These are phyloP conservation scores for Salticus scenicus DNA, from an alignment of 2,888 invertebrate genomes.

Conservation along the genomic window DNA sequence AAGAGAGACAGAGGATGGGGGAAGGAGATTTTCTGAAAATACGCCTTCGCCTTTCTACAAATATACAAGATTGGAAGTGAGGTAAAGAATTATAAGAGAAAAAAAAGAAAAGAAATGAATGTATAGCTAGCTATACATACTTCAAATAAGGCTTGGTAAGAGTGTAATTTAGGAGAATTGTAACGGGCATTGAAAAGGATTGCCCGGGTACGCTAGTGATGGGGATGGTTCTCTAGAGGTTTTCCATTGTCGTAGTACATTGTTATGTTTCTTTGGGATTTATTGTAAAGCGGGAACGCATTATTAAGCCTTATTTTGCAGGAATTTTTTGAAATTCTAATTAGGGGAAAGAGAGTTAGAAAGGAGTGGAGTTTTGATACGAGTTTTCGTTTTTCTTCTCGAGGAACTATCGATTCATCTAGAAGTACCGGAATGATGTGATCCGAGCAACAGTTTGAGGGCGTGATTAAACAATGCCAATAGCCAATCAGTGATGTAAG, in stretches of 20 bases:
- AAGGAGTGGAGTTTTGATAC: neutral
- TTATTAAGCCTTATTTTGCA: neutral
- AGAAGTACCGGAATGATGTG: neutral
- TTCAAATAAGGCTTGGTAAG: constrained; percentile 40
- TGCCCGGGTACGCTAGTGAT: neutral
- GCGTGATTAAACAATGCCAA: too few species aligned
- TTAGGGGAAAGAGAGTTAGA: neutral
- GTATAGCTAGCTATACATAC: neutral
- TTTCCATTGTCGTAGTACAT: constrained; percentile 53
- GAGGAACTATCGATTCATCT: neutral
- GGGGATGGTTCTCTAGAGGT: constrained; percentile 27
- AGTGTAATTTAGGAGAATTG: constrained; percentile 49
- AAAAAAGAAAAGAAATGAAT: constrained; percentile 16
- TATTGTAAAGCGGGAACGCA: constrained; percentile 27
- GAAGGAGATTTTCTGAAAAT: neutral
- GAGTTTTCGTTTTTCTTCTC: neutral
- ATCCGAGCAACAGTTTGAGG: too few species aligned
- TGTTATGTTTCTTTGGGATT: constrained; percentile 51
- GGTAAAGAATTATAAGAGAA: constrained; percentile 3
- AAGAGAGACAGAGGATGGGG: neutral
- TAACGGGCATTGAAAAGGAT: neutral
- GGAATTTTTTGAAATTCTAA: neutral
- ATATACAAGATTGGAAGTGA: neutral
- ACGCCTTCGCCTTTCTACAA: neutral
- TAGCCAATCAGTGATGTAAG: too few species aligned